Evolutionary conservation across 2,888 invertebrate genomes (phyloP), one percentile per base, ranked within the genome.

Genomic region (Napeogenes inachia): DNA sequence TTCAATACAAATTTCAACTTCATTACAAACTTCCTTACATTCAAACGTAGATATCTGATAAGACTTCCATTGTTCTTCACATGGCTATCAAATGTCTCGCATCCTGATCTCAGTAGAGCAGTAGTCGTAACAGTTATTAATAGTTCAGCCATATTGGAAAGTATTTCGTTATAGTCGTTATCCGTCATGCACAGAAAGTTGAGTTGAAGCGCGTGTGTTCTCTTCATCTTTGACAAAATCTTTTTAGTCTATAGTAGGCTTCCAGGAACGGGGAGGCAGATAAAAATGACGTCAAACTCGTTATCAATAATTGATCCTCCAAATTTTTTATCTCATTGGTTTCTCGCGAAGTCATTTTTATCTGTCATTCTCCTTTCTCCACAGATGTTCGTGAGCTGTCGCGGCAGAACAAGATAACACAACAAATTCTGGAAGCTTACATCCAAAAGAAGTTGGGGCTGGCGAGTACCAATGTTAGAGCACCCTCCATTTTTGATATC

Each of bases 381-480:
- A 71, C 90, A 91, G 90, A 81, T 74, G 71, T 81, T 59, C 90
- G 91, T 71, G 94, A 95, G 82, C 82, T 95, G 81, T 93, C 93
- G 73, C 89, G 94, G 68, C 94, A 95, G 91, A 95, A 95, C 89
- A 92, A 92, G 82, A 95, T 95, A 81, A 95, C 95, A 45, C 93
- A 94, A 84, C 94, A 94, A 89, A 94, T 95, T 70, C 91, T 95
- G 70, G 94, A 94, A 76, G 94, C 94, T 64, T 95, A 92, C 76
- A 87, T 95, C 68, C 94, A 95, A 80, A 92, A 94, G 77, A 92
- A 93, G 54, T 79, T 95, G 54, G 94, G 94, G 60, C 91, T 94
- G 4, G 87, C 91, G 69, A 87, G 77, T 76, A 78, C 78, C 70
- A 71, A 82, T 72, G 75, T 92, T 54, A 85, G 82, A 61, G 87